phyloP scores from a whole-genome alignment of 1,140 invertebrate genomes.

The Hermetia illucens region DNA sequence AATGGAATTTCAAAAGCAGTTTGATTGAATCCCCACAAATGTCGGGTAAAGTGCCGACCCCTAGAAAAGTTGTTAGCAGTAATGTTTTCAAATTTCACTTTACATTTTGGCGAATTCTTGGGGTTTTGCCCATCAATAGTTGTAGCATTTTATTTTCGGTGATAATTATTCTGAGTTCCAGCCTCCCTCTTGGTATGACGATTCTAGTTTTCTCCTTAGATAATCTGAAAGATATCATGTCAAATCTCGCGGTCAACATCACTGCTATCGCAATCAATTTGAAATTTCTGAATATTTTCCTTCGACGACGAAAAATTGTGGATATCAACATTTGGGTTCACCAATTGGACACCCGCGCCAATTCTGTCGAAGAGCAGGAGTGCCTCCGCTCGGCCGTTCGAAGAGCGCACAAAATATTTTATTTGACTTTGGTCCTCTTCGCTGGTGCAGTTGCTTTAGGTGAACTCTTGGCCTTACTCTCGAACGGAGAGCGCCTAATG shows the following conservation, averaged over 20 bases:
- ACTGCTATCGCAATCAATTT: conserved; percentile 19
- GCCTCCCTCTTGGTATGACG: conserved; percentile 18
- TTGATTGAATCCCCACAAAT: too few relatives aligned
- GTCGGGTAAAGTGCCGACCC: too few relatives aligned
- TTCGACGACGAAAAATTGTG: conserved; percentile 13
- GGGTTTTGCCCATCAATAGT: conserved; percentile 9
- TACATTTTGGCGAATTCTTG: conserved; percentile 17
- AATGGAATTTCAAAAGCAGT: too few relatives aligned
- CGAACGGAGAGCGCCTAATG: conserved; percentile 10
- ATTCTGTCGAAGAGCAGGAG: conserved; percentile 8
- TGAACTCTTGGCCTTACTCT: conserved; percentile 12
- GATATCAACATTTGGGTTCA: conserved; percentile 11
- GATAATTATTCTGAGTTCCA: conserved; percentile 14
- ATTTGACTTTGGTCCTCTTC: conserved; percentile 15
- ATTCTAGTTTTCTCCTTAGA: conserved; percentile 14
- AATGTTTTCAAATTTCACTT: conserved; percentile 16
- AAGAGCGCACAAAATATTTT: conserved; percentile 10
- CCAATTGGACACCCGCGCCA: conserved; percentile 11
- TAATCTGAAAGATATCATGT: conserved; percentile 16
- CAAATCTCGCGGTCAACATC: conserved; percentile 23
- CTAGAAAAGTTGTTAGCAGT: too few relatives aligned
- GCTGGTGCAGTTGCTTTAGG: conserved; percentile 17
- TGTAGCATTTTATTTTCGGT: conserved; percentile 8
- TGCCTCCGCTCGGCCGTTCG: conserved; percentile 9
- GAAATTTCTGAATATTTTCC: conserved; percentile 20